phyloP scores from a whole-genome alignment of 2,888 invertebrate genomes.

The Habrosyne pyritoides region DNA sequence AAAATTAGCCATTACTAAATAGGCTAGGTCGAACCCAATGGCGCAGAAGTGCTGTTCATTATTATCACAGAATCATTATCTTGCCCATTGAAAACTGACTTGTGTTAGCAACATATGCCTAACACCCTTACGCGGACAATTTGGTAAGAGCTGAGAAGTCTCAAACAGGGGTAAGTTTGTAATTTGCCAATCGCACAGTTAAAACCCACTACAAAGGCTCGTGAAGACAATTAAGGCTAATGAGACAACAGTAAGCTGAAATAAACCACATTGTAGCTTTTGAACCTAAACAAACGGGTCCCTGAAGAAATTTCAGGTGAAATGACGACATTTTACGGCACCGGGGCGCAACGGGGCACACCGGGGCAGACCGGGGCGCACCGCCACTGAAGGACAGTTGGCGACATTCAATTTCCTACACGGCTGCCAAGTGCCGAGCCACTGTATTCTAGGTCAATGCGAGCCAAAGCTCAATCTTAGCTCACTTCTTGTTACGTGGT shows the following conservation, averaged over 20 bases:
- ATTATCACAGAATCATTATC: too few species aligned
- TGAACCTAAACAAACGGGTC: neutral
- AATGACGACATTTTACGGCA: neutral
- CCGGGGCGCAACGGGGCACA: conserved; percentile 1
- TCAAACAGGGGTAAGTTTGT: too few species aligned
- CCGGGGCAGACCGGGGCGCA: neutral
- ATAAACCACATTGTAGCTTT: neutral
- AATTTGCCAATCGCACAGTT: too few species aligned
- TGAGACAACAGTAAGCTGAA: too few species aligned
- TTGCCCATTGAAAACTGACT: too few species aligned
- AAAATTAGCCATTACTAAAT: too few species aligned
- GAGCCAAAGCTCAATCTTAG: conserved; percentile 9
- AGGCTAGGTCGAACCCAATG: too few species aligned
- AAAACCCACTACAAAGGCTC: too few species aligned
- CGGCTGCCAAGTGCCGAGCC: conserved; percentile 11
- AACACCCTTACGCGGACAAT: too few species aligned
- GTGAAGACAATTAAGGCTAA: neutral
- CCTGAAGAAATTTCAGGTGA: neutral
- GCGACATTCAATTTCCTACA: conserved; percentile 47
- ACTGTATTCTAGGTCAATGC: conserved; percentile 37
- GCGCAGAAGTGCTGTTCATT: too few species aligned
- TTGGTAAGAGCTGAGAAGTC: too few species aligned
- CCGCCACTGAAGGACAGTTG: conserved; percentile 16
- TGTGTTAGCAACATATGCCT: too few species aligned
- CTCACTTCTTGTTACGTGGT: neutral